Conservation (phyloP, 2,113 vertebrate species). For the Poecilia latipinna region DNA sequence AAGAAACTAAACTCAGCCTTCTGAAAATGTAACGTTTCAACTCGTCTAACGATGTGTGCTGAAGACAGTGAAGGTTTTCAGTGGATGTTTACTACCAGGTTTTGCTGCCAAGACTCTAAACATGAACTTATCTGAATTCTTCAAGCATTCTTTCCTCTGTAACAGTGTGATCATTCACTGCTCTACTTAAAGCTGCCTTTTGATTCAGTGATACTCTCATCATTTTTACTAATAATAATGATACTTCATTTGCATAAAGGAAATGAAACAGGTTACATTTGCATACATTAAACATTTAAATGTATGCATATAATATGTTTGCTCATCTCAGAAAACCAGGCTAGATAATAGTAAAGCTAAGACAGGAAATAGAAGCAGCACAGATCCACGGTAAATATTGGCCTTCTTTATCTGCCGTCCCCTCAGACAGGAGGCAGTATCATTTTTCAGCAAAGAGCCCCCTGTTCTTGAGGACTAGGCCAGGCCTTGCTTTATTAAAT, state of each 20-base stretch:
- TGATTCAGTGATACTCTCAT: conserved; percentile 68
- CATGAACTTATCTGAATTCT: conserved; percentile 59
- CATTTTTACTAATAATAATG: conserved; percentile 74
- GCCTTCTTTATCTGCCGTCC: conserved; percentile 75
- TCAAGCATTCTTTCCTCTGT: conserved; percentile 39
- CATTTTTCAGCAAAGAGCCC: conserved; percentile 78
- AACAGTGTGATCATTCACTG: conserved; percentile 69
- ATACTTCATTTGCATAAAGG: conserved; percentile 76
- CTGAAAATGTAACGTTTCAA: conserved; percentile 8
- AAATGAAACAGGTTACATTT: conserved; percentile 78
- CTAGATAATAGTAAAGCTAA: conserved; percentile 70
- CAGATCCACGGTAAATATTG: conserved; percentile 78
- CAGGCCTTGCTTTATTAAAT: conserved; percentile 81
- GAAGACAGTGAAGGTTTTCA: conserved; percentile 23
- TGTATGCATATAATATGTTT: conserved; percentile 73
- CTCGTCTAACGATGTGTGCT: conserved; percentile 17
- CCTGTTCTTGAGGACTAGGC: conserved; percentile 73
- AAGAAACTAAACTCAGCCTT: no score
- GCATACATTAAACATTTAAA: conserved; percentile 78
- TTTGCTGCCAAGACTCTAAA: conserved; percentile 49
- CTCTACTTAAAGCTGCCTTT: conserved; percentile 46
- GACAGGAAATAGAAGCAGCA: conserved; percentile 75
- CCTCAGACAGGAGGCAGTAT: conserved; percentile 69
- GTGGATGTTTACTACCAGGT: conserved; percentile 51
- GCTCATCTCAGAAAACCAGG: conserved; percentile 68